Evolutionary conservation across 2,113 vertebrate genomes (phyloP).

Genomic region (Pungitius pungitius): DNA sequence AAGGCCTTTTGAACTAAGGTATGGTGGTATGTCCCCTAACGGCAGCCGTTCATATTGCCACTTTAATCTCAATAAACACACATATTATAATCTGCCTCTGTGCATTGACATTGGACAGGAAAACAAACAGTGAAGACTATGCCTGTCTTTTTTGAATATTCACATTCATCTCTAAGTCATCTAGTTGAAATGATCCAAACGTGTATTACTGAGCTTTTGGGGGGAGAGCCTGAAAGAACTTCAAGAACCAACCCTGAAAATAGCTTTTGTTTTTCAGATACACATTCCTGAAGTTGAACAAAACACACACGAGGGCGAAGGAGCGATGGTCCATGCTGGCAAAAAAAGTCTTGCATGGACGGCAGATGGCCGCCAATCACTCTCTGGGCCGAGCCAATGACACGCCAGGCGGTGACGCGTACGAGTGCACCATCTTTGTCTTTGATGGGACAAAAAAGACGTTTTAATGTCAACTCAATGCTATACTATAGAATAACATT

Average conservation of each 20-base stretch:
- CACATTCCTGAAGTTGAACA: not conserved
- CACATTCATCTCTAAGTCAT: not conserved
- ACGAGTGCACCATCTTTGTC: too few species aligned
- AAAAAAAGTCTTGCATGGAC: too few species aligned
- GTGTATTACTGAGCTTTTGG: not conserved
- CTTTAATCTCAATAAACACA: conserved; percentile 67
- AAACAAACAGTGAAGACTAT: conserved; percentile 2
- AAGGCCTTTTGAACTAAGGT: conserved; percentile 62
- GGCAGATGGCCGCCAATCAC: too few species aligned
- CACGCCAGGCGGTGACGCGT: too few species aligned
- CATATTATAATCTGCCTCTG: conserved; percentile 49
- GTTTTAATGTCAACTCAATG: too few species aligned
- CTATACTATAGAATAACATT: too few species aligned
- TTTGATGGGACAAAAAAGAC: too few species aligned
- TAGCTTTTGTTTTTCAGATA: too few species aligned
- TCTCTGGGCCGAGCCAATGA: too few species aligned
- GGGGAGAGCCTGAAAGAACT: not conserved
- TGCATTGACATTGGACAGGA: conserved; percentile 26
- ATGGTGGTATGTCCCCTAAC: conserved; percentile 40
- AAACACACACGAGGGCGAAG: too few species aligned
- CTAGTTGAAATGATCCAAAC: not conserved
- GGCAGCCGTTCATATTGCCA: conserved; percentile 53
- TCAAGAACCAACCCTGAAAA: not conserved
- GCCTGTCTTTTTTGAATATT: conserved; percentile 2
- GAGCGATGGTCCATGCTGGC: too few species aligned